These are phyloP conservation scores for Alauda arvensis DNA, from an alignment of 2,797 vertebrate species.

Conservation along the genomic window DNA sequence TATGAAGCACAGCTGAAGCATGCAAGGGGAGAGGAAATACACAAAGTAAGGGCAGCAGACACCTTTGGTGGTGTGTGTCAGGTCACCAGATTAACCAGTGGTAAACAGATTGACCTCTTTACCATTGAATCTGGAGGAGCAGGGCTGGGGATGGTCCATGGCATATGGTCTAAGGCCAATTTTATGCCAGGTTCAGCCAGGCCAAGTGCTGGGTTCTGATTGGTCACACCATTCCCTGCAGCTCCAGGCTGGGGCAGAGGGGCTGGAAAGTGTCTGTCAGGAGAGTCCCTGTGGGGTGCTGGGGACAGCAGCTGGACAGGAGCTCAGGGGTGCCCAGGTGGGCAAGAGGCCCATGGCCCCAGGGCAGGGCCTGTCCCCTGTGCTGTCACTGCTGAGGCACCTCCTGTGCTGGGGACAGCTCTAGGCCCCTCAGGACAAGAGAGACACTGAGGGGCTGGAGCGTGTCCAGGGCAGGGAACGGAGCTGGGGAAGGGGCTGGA, in stretches of 20 bases:
- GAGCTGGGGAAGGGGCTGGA: not conserved
- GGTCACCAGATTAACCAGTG: not conserved
- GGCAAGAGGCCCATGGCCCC: too few relatives aligned
- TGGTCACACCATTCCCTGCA: rapidly evolving
- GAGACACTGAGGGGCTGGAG: not conserved
- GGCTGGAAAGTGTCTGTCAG: not conserved
- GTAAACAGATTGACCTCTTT: not conserved
- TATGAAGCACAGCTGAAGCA: slow-evolving; percentile 62
- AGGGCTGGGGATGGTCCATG: not conserved
- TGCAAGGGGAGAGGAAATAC: not conserved
- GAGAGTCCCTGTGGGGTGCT: not conserved
- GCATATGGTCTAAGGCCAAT: rapidly evolving
- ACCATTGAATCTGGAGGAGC: not conserved
- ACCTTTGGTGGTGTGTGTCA: not conserved
- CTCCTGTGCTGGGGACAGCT: not conserved
- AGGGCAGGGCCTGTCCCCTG: not conserved
- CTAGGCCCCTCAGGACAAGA: not conserved
- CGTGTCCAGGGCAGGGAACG: not conserved
- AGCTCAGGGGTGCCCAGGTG: not conserved
- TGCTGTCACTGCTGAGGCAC: not conserved
- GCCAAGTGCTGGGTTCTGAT: not conserved
- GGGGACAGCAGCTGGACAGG: rapidly evolving
- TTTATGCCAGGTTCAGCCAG: rapidly evolving
- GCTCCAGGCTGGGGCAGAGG: not conserved
- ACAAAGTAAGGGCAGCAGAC: not conserved